A percentile compares a stretch with the other conserved stretches of the same genome.
These are phyloP conservation scores for Microctenopoma steveboyesi DNA, from an alignment of 2,797 vertebrate genomes.

Conservation along the genomic window DNA sequence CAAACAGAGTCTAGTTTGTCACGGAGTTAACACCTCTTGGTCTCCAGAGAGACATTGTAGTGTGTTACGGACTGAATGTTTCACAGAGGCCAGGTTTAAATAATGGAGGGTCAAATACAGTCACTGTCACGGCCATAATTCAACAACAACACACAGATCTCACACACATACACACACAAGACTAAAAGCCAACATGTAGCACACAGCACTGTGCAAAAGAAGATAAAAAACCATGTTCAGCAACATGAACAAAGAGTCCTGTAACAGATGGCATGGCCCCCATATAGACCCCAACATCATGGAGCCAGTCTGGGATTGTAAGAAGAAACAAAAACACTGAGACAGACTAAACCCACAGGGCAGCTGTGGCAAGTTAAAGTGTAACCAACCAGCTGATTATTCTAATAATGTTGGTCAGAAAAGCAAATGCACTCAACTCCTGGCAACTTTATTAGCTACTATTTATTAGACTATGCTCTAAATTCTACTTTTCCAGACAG, in stretches of 20 bases:
- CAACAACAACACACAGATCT: constrained; percentile 23
- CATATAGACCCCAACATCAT: not conserved
- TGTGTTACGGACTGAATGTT: constrained; percentile 26
- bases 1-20: constrained; percentile 65
- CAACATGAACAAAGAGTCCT: not conserved
- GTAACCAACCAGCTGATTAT: no score
- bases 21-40: constrained; percentile 57
- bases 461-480: no score
- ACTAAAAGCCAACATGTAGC: constrained; percentile 12
- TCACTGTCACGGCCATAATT: constrained; percentile 33
- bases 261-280: not conserved
- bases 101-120: constrained; percentile 46
- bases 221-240: not conserved
- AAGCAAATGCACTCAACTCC: no score
- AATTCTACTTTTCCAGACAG: no score
- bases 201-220: not conserved
- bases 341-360: not conserved
- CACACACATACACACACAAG: no score
- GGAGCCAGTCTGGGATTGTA: not conserved
- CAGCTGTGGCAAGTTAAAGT: no score
- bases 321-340: not conserved
- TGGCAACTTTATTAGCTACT: no score
- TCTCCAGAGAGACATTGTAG: constrained; percentile 53
- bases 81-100: constrained; percentile 42
- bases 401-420: no score